These are phyloP conservation scores for Biston stratarius DNA, from an alignment of 2,888 invertebrate species.

Conservation along the genomic window DNA sequence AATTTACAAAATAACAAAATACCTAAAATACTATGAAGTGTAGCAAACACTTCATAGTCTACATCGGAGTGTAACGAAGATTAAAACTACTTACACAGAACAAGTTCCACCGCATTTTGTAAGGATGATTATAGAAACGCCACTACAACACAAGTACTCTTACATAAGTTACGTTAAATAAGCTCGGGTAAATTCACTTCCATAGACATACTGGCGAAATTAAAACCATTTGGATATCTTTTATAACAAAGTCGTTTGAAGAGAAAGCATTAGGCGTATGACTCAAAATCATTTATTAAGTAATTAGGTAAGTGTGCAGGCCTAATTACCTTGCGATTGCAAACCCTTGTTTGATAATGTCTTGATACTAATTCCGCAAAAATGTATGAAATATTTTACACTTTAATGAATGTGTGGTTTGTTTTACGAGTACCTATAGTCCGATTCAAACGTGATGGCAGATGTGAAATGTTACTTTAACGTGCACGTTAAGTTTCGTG, in stretches of 20 bases:
- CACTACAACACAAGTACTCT: background rate
- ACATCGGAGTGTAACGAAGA: background rate
- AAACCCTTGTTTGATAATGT: background rate
- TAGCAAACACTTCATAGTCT: too few species aligned
- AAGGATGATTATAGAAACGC: background rate
- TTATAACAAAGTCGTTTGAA: constrained; percentile 4
- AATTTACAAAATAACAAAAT: too few species aligned
- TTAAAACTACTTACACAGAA: constrained; percentile 43
- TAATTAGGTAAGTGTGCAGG: background rate
- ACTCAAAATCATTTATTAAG: constrained; percentile 1
- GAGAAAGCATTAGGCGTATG: background rate
- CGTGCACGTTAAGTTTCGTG: too few species aligned
- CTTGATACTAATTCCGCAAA: background rate
- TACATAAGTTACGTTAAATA: background rate
- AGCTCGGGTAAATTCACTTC: background rate
- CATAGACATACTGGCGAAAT: background rate
- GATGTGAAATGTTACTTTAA: too few species aligned
- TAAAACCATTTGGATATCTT: background rate
- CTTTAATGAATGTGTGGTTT: too few species aligned
- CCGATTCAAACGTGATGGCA: too few species aligned
- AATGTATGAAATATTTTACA: too few species aligned
- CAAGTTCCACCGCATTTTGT: constrained; percentile 44
- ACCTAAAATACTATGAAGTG: too few species aligned
- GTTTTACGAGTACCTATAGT: too few species aligned
- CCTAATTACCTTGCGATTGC: background rate